Evolutionary conservation across 2,888 invertebrate species (phyloP).

Genomic region (Pemphredon lugubris): DNA sequence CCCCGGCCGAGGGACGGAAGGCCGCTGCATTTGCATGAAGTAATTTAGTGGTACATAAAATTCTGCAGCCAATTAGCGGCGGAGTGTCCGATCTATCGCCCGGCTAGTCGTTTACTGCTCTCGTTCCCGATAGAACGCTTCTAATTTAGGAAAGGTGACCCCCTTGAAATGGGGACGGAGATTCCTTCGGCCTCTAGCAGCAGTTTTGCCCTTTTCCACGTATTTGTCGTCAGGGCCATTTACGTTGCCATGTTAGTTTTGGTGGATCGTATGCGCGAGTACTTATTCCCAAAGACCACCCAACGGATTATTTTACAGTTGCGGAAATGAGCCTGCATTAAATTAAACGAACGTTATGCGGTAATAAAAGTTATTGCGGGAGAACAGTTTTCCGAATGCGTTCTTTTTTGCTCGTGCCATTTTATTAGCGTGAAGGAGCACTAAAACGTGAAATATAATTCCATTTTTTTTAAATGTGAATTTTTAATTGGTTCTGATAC

Average conservation of each 20-base stretch:
- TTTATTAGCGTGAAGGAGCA: no score
- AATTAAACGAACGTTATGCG: slow-evolving; percentile 34
- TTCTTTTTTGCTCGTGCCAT: no score
- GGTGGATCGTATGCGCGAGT: slow-evolving; percentile 15
- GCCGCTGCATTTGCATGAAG: slow-evolving; percentile 75
- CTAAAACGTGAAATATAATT: no score
- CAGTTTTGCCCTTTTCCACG: slow-evolving; percentile 10
- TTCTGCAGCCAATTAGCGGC: slow-evolving; percentile 76
- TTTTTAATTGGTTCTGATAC: no score
- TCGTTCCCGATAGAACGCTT: slow-evolving; percentile 35
- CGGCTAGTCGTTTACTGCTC: slow-evolving; percentile 51
- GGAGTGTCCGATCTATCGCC: slow-evolving; percentile 74
- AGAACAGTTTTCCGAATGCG: background rate
- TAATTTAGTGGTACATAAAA: slow-evolving; percentile 79
- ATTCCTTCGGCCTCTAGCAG: slow-evolving; percentile 5
- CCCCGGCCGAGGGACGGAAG: slow-evolving; percentile 62
- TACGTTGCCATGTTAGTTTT: slow-evolving; percentile 9
- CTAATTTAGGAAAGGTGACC: slow-evolving; percentile 58
- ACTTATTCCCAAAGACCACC: slow-evolving; percentile 15
- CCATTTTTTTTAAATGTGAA: no score
- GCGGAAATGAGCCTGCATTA: slow-evolving; percentile 16
- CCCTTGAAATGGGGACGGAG: slow-evolving; percentile 12
- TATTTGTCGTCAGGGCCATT: background rate
- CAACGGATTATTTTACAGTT: slow-evolving; percentile 40
- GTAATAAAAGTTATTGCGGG: slow-evolving; percentile 15